Conservation (phyloP, 92 coral and sea anemone genomes). For the Epizoanthus scotinus region DNA sequence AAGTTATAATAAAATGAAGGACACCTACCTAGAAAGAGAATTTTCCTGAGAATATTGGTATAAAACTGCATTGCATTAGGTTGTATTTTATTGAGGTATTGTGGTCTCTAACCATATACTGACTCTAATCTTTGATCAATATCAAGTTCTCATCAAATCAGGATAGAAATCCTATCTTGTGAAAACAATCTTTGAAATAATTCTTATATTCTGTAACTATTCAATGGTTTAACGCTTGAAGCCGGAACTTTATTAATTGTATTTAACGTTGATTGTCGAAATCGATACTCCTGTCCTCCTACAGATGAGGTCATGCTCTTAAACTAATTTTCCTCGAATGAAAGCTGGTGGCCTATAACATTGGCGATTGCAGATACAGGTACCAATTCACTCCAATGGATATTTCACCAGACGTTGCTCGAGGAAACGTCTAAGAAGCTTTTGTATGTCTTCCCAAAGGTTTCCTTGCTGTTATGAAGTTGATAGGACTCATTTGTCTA, state of each 20-base stretch:
- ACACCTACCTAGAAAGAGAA: neutral
- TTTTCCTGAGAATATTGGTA: neutral
- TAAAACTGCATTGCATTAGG: neutral
- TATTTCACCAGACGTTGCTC: conserved; percentile 24
- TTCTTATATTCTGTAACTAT: neutral
- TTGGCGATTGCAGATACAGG: neutral
- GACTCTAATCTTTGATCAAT: no score
- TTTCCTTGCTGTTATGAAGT: no score
- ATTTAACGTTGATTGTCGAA: neutral
- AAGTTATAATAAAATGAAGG: neutral
- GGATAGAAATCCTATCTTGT: no score
- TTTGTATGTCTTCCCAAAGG: no score
- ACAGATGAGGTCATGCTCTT: conserved; percentile 29
- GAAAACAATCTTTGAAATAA: no score
- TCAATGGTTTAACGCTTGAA: neutral
- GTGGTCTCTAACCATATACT: no score
- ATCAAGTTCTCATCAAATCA: no score
- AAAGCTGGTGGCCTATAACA: conserved; percentile 29
- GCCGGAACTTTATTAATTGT: neutral
- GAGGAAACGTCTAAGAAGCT: neutral
- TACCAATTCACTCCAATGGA: neutral
- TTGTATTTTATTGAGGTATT: no score
- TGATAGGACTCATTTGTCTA: no score
- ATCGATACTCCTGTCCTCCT: neutral
- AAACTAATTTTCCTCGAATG: neutral